Percentiles rank a stretch among this genome's conserved stretches.
These are phyloP conservation scores for Orientallactaga bullata DNA, from an alignment of 2,113 vertebrate genomes.

Conservation along the genomic window DNA sequence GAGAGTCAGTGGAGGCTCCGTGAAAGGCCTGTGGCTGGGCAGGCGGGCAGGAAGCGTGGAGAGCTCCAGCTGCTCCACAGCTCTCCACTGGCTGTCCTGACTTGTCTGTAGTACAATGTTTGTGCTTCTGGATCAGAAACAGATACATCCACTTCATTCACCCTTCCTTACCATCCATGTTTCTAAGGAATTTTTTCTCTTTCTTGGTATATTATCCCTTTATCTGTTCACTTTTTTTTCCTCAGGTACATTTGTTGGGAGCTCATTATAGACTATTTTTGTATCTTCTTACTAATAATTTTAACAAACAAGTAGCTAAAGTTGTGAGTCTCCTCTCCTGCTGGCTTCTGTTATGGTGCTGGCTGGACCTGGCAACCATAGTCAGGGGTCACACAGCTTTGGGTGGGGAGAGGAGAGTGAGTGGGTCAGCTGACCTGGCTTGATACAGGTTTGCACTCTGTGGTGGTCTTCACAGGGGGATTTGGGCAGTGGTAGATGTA, in stretches of 20 bases:
- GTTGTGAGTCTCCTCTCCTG: background rate
- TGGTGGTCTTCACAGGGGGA: background rate
- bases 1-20: background rate
- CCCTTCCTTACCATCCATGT: background rate
- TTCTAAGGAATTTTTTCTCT: background rate
- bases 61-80: background rate
- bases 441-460: background rate
- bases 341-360: background rate
- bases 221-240: background rate
- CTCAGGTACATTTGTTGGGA: background rate
- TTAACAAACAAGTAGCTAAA: too few species aligned
- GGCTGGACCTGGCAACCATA: background rate
- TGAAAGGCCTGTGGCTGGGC: background rate
- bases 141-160: accelerated
- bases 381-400: background rate
- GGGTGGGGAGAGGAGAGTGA: background rate
- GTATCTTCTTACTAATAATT: background rate
- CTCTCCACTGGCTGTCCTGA: background rate
- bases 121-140: background rate
- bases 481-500: too few species aligned
- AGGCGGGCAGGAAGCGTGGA: too few species aligned
- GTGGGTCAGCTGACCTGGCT: background rate
- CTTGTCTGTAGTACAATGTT: background rate
- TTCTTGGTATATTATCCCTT: background rate
- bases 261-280: background rate